Evolutionary conservation across 2,888 invertebrate genomes (phyloP).

Genomic region (Eubasilissa splendida): DNA sequence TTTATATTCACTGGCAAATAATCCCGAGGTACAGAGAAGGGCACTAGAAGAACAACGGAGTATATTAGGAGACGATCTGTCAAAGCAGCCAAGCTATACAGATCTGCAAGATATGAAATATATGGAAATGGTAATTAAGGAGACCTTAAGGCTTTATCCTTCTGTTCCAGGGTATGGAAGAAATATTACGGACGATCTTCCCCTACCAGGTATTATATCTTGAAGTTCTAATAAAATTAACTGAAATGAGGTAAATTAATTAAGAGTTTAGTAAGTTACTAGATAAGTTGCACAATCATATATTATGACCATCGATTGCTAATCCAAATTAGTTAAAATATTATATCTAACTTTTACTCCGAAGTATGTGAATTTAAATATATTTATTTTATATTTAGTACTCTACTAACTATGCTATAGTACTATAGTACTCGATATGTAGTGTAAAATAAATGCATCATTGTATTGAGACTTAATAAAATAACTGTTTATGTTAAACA

Average conservation of each 20-base stretch:
- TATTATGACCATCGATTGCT: not conserved
- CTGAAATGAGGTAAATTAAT: too few species aligned
- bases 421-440: too few species aligned
- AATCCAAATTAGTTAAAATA: not conserved
- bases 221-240: too few species aligned
- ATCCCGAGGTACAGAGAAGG: conserved; percentile 65
- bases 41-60: conserved; percentile 45
- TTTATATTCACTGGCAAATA: conserved; percentile 65
- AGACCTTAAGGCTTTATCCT: conserved; percentile 60
- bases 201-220: conserved; percentile 51
- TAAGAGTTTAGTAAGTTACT: too few species aligned
- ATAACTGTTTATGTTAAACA: too few species aligned
- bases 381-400: too few species aligned
- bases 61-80: conserved; percentile 43
- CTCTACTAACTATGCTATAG: too few species aligned
- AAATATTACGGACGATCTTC: conserved; percentile 58
- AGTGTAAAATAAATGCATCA: too few species aligned
- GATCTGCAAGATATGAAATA: conserved; percentile 58
- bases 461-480: too few species aligned
- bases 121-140: conserved; percentile 61
- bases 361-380: too few species aligned
- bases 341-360: too few species aligned
- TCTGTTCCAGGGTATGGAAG: conserved; percentile 60
- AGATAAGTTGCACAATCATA: too few species aligned
- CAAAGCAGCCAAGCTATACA: conserved; percentile 42